Conservation (phyloP, 2,113 vertebrate species). For the Eolophus roseicapilla region DNA sequence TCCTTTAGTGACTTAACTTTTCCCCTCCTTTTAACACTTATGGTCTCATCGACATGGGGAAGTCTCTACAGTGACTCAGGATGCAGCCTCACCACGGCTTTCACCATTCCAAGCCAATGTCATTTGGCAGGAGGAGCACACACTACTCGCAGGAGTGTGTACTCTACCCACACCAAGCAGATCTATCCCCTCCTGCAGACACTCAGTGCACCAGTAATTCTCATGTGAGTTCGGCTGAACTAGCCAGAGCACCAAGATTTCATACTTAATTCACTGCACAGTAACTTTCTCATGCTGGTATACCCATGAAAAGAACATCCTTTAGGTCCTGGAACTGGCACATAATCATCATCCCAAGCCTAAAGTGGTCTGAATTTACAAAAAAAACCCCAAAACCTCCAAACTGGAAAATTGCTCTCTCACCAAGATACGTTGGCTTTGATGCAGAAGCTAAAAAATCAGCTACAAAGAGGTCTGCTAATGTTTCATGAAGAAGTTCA, state of each 20-base stretch:
- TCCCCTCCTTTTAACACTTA: neutral
- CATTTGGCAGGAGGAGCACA: neutral
- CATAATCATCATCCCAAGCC: neutral
- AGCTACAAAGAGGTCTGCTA: neutral
- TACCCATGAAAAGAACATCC: neutral
- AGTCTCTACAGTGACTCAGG: neutral
- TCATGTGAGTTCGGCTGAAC: neutral
- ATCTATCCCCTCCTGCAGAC: neutral
- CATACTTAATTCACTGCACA: neutral
- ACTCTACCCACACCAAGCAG: neutral
- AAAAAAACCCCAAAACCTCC: neutral
- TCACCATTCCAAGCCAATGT: neutral
- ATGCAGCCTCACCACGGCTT: neutral
- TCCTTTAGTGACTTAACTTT: neutral
- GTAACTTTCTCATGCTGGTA: neutral
- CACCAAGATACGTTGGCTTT: neutral
- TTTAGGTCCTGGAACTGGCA: neutral
- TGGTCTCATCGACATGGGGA: neutral
- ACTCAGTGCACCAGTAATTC: neutral
- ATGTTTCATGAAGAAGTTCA: neutral
- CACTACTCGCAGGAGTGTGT: neutral
- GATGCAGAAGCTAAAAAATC: neutral
- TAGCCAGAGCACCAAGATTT: neutral
- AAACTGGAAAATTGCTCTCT: neutral
- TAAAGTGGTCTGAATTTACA: neutral